Base-by-base conservation (phyloP, 1,140 invertebrate species). In the Notospermus geniculatus region DNA sequence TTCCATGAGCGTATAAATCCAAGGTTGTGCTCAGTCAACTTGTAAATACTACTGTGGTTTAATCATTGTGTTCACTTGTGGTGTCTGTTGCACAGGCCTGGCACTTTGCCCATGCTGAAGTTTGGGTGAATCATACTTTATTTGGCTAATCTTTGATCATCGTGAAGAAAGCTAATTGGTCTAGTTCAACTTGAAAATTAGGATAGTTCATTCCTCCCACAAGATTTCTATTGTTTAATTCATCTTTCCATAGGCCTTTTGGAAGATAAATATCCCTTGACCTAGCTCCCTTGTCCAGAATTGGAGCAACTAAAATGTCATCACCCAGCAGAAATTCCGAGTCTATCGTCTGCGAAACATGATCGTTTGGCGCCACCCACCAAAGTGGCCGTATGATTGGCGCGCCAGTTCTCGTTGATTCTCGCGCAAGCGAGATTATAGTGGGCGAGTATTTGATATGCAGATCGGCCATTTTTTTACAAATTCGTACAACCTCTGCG, bases 251-350 rank as follows among this genome's bases (percentile, higher is more conserved):
- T 19, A 22, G 15, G 0, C 75, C 74, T 0, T 2, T 4, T 0
- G 74, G 72, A 22, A 77, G 54, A 77, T 92, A 94, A 46, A 95
- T 85, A 69, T 93, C 86, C 11, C 91, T 82, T 15, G 75, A 74
- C 1, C 71, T 77, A 0, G 85, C 86, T 0, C 87, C 87, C 79
- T 90, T 81, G 15, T 85, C 80, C 11, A 93, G 69, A 0, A 95
- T 85, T 1, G 92, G 92, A 0, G 92, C 92, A 0, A 92, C 89
- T n/a, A 95, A 77, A n/a, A 92, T 86, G 36, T 87, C 83, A 70
- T 92, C 88, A 2, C 92, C 92, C 1, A 95, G 79, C 2, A 95
- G 78, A 76, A 88, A 95, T 79, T 94, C 90, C 70, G 95, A 92
- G 39, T 87, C 86, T 1, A 93, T 88, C 0, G 85, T 85, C 29